Evolutionary conservation across 2,797 vertebrate species (phyloP).

Genomic region (Tragelaphus eurycerus): DNA sequence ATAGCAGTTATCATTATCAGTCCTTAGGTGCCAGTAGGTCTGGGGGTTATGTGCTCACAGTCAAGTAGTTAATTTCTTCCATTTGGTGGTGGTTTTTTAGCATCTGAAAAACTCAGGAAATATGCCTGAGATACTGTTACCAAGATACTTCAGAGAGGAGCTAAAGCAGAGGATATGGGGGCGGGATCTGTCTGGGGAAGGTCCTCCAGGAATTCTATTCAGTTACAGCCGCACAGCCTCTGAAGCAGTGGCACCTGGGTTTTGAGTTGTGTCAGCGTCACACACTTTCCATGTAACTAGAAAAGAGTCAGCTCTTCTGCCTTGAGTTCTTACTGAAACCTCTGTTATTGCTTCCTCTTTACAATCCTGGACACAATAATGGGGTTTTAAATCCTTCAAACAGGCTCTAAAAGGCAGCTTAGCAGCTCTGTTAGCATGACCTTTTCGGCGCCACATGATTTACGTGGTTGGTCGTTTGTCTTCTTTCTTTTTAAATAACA

Average conservation of each 20-base stretch:
- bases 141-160: background rate
- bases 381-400: conserved; percentile 53
- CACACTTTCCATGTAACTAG: background rate
- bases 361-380: background rate
- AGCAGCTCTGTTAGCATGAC: background rate
- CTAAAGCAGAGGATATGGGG: background rate
- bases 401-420: background rate
- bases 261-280: rapidly evolving
- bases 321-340: background rate
- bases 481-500: background rate
- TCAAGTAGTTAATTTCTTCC: background rate
- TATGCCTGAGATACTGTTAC: background rate
- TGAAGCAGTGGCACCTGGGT: rapidly evolving
- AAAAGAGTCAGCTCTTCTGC: background rate
- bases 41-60: background rate
- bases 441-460: rapidly evolving
- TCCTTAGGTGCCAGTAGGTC: background rate
- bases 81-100: background rate
- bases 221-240: rapidly evolving
- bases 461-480: background rate
- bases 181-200: background rate
- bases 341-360: conserved; percentile 5
- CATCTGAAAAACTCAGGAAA: background rate
- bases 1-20: background rate
- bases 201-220: background rate